Evolutionary conservation across 2,888 invertebrate genomes (phyloP).

Genomic region (Lordiphosa fenestrarum): DNA sequence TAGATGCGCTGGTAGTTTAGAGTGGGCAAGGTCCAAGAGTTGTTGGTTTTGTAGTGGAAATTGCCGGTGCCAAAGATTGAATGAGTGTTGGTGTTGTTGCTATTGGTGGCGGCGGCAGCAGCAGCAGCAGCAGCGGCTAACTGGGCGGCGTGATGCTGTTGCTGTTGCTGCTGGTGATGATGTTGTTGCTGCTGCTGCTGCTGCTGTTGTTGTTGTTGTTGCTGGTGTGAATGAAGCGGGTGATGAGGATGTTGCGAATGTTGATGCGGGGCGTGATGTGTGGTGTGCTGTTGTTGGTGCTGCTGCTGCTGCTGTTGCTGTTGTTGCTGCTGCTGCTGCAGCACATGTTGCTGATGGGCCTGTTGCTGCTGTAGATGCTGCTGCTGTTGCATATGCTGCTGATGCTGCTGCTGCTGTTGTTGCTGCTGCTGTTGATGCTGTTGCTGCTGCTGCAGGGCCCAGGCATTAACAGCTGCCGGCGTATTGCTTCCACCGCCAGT

Average conservation of each 20-base stretch:
- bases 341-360: conserved; percentile 67
- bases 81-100: conserved; percentile 71
- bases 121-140: conserved; percentile 63
- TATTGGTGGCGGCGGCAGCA: conserved; percentile 33
- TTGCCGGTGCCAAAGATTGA: conserved; percentile 79
- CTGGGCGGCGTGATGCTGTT: conserved; percentile 66
- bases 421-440: conserved; percentile 44
- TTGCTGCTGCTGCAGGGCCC: conserved; percentile 41
- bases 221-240: conserved; percentile 42
- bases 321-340: conserved; percentile 49
- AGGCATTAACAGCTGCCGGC: conserved; percentile 43
- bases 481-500: conserved; percentile 19
- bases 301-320: conserved; percentile 55
- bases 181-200: conserved; percentile 59
- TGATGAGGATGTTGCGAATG: conserved; percentile 57
- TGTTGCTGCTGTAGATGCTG: conserved; percentile 53
- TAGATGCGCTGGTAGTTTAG: conserved; percentile 78
- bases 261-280: conserved; percentile 52
- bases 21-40: conserved; percentile 79
- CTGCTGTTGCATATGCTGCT: conserved; percentile 71
- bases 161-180: conserved; percentile 56
- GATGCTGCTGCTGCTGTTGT: conserved; percentile 56
- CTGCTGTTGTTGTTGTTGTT: conserved; percentile 44
- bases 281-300: conserved; percentile 57
- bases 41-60: conserved; percentile 79